phyloP scores from a whole-genome alignment of 2,113 vertebrate genomes.

The Siniperca knerii region DNA sequence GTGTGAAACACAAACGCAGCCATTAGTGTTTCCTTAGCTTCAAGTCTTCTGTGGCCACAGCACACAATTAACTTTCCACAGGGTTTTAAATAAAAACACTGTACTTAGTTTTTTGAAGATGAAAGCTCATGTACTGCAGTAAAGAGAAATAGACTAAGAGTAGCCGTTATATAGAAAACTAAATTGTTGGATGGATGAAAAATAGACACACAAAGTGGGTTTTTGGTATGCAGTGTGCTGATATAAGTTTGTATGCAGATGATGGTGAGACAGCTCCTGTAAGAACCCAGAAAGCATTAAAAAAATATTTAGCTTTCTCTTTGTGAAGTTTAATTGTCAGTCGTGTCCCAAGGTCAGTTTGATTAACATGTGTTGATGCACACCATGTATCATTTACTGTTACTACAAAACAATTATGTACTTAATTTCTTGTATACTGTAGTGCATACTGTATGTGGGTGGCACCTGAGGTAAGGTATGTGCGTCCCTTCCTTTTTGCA shows the following conservation, averaged over 20 bases:
- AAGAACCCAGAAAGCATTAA: not conserved
- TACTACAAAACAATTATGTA: not conserved
- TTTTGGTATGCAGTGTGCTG: not conserved
- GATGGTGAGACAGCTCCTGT: not conserved
- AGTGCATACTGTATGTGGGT: too few relatives aligned
- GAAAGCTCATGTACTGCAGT: not conserved
- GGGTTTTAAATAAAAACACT: slow-evolving; percentile 22
- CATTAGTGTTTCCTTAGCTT: slow-evolving; percentile 33
- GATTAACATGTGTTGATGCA: not conserved
- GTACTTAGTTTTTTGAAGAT: not conserved
- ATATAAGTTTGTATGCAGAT: not conserved
- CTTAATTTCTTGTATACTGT: not conserved
- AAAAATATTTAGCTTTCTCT: not conserved
- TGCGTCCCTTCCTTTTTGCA: too few relatives aligned
- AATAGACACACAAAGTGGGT: not conserved
- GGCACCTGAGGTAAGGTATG: too few relatives aligned
- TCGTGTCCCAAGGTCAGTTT: not conserved
- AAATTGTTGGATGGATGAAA: not conserved
- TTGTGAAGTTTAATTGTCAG: not conserved
- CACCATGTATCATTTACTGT: not conserved
- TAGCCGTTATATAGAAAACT: not conserved
- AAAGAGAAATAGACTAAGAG: not conserved
- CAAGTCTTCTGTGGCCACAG: not conserved
- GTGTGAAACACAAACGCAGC: slow-evolving; percentile 38
- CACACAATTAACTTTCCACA: not conserved